Conservation (phyloP, 2,113 vertebrate genomes). For the Bucco capensis region DNA sequence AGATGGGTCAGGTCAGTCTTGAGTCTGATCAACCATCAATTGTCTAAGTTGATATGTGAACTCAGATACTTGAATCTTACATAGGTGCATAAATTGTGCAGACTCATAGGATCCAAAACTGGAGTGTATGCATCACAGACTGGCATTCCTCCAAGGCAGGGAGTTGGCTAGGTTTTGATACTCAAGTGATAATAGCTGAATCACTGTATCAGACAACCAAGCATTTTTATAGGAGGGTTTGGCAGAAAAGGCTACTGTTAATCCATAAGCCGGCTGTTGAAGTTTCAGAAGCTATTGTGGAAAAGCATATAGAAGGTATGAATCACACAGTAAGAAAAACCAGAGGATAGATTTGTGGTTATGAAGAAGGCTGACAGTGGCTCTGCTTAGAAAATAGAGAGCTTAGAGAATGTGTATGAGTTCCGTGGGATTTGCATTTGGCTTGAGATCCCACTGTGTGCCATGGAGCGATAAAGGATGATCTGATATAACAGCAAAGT, state of each 20-base stretch:
- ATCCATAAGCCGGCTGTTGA: neutral
- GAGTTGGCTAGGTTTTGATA: constrained; percentile 6
- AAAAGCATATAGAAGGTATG: neutral
- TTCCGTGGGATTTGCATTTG: neutral
- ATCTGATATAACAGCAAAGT: neutral
- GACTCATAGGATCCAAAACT: neutral
- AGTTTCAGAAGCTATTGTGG: constrained; percentile 7
- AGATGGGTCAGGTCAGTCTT: neutral
- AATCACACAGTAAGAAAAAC: neutral
- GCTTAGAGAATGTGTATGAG: neutral
- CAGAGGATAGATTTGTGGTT: constrained; percentile 7
- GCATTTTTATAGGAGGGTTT: neutral
- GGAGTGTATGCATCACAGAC: neutral
- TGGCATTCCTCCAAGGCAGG: neutral
- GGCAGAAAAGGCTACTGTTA: constrained; percentile 22
- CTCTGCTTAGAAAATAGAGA: neutral
- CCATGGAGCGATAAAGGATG: neutral
- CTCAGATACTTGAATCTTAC: neutral
- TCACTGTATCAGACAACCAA: constrained; percentile 15
- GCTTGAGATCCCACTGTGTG: neutral
- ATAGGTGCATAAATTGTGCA: neutral
- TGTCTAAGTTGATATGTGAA: neutral
- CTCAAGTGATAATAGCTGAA: constrained; percentile 31
- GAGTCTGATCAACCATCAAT: neutral
- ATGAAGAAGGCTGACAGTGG: neutral